These are phyloP conservation scores for Monopterus albus DNA, from an alignment of 2,113 vertebrate genomes.

Conservation along the genomic window DNA sequence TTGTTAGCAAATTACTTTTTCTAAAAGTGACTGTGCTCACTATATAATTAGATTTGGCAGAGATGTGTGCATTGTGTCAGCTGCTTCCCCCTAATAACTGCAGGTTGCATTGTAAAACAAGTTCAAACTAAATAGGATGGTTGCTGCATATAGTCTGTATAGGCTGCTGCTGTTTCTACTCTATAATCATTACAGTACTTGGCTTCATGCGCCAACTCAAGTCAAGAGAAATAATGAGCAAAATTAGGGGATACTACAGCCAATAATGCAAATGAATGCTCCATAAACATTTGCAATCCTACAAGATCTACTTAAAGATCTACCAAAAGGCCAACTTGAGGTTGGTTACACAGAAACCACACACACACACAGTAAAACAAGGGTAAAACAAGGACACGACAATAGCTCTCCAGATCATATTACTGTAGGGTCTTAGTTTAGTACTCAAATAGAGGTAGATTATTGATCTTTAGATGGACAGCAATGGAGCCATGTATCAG, in stretches of 20 bases:
- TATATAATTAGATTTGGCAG: constrained; percentile 14
- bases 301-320: constrained; percentile 19
- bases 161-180: constrained; percentile 47
- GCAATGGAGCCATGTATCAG: constrained; percentile 42
- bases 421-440: constrained; percentile 19
- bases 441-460: constrained; percentile 36
- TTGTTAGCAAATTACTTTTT: too few relatives aligned
- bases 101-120: constrained; percentile 38
- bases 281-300: constrained; percentile 50
- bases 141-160: too few relatives aligned
- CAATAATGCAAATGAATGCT: constrained; percentile 61
- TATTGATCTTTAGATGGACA: constrained; percentile 62
- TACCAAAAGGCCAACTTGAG: constrained; percentile 27
- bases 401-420: constrained; percentile 12
- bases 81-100: constrained; percentile 26
- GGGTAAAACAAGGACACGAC: constrained; percentile 40
- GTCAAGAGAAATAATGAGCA: constrained; percentile 66
- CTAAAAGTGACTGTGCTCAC: background rate
- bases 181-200: constrained; percentile 61
- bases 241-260: constrained; percentile 56
- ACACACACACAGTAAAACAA: background rate
- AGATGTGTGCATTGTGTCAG: constrained; percentile 14
- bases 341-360: constrained; percentile 26
- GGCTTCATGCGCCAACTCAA: constrained; percentile 48
- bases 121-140: constrained; percentile 55